A percentile compares a stretch with the other conserved stretches of the same genome.
Evolutionary conservation across 2,888 invertebrate genomes (phyloP).

Genomic region (Cheilosia vernalis): DNA sequence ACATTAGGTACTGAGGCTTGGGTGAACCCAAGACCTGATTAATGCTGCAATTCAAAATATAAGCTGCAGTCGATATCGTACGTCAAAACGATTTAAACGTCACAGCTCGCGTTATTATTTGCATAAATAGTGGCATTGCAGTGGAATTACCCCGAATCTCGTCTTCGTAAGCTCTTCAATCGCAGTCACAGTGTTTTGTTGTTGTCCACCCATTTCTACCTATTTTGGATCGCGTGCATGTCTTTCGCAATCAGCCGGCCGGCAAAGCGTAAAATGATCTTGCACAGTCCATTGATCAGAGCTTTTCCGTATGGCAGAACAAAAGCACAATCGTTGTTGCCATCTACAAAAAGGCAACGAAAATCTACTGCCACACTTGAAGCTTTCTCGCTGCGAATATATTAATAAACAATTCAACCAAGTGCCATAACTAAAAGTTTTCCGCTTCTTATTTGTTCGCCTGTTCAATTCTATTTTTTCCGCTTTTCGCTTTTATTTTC

Average conservation of each 20-base stretch:
- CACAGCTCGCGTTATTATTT: no score
- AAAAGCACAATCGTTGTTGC: slow-evolving; percentile 18
- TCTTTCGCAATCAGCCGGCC: slow-evolving; percentile 22
- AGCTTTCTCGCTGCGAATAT: slow-evolving; percentile 9
- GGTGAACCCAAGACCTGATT: no score
- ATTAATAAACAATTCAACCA: slow-evolving; percentile 4
- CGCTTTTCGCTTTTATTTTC: background rate
- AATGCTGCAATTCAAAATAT: no score
- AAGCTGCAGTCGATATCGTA: no score
- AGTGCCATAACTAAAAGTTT: slow-evolving; percentile 12
- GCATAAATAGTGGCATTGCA: no score
- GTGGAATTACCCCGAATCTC: slow-evolving; percentile 4
- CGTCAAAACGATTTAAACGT: no score
- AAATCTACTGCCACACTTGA: background rate
- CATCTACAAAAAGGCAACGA: slow-evolving; percentile 2
- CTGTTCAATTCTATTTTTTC: slow-evolving; percentile 2
- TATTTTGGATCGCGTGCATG: background rate
- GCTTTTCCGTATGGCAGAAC: background rate
- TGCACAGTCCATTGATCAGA: slow-evolving; percentile 22
- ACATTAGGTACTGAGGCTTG: no score
- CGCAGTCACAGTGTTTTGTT: background rate
- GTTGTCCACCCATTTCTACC: background rate
- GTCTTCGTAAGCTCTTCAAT: slow-evolving; percentile 4
- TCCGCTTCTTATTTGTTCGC: background rate
- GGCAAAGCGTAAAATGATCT: slow-evolving; percentile 31